Percentiles rank a stretch among this genome's conserved stretches.
These are phyloP conservation scores for Galerucella nymphaeae DNA, from an alignment of 2,888 invertebrate genomes.

Conservation along the genomic window DNA sequence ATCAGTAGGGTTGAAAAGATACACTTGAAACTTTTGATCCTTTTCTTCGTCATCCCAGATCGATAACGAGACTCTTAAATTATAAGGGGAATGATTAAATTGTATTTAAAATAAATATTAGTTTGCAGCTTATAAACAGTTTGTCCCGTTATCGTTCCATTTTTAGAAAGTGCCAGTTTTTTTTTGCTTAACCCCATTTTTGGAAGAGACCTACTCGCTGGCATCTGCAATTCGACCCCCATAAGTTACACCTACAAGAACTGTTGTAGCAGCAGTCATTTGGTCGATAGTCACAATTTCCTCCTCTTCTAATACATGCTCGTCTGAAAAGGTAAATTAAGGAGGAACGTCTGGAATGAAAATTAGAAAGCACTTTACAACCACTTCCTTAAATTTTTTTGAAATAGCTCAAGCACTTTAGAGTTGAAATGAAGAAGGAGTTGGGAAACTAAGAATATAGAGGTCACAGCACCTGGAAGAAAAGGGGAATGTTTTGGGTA, in stretches of 20 bases:
- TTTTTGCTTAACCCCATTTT: conserved; percentile 79
- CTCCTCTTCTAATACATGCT: conserved; percentile 83
- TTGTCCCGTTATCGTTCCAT: conserved; percentile 37
- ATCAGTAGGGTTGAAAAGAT: conserved; percentile 25
- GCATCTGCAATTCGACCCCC: conserved; percentile 90
- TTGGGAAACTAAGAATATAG: no score
- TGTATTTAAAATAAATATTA: conserved; percentile 7
- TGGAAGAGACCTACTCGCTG: conserved; percentile 90
- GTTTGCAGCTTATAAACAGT: not conserved
- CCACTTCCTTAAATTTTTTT: conserved; percentile 45
- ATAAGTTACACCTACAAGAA: conserved; percentile 88
- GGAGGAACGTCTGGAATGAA: conserved; percentile 81
- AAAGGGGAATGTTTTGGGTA: no score
- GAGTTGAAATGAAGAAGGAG: not conserved
- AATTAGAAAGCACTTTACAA: conserved; percentile 67
- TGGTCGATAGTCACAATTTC: conserved; percentile 86
- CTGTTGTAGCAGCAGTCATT: conserved; percentile 89
- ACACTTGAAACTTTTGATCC: conserved; percentile 40
- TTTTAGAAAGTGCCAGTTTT: conserved; percentile 48
- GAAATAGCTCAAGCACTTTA: conserved; percentile 19
- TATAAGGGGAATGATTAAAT: not conserved
- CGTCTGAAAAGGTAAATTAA: conserved; percentile 88
- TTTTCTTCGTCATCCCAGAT: conserved; percentile 17
- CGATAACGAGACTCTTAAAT: conserved; percentile 19
- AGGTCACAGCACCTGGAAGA: no score